These are phyloP conservation scores for Ophion costatus DNA, from an alignment of 2,888 invertebrate species.

Conservation along the genomic window DNA sequence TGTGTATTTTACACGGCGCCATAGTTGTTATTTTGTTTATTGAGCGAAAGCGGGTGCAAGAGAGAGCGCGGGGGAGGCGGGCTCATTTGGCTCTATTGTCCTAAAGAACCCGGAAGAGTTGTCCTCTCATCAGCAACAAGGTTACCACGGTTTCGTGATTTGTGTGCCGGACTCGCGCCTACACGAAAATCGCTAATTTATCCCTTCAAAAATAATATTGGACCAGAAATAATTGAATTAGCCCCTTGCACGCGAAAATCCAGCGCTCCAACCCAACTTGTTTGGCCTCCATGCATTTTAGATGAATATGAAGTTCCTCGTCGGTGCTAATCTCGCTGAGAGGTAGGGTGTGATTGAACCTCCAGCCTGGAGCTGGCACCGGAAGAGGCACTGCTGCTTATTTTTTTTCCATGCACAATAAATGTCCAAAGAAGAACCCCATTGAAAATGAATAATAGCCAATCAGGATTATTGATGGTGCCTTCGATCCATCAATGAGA, in stretches of 20 bases:
- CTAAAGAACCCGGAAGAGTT: conserved; percentile 43
- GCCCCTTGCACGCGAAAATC: neutral
- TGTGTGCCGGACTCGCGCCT: neutral
- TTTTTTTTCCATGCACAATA: no score
- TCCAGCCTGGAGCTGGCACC: no score
- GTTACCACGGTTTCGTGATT: conserved; percentile 21
- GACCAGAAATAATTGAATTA: conserved; percentile 46
- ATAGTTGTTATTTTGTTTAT: conserved; percentile 42
- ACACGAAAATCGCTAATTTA: conserved; percentile 51
- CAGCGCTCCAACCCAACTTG: neutral
- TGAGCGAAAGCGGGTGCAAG: neutral
- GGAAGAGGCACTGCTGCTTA: no score
- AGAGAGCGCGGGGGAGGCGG: conserved; percentile 25
- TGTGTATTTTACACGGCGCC: conserved; percentile 23
- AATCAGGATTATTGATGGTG: no score
- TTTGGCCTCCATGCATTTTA: neutral
- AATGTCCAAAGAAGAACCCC: no score
- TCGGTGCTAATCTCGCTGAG: neutral
- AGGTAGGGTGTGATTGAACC: no score
- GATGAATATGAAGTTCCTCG: no score
- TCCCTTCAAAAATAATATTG: conserved; percentile 57
- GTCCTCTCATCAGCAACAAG: conserved; percentile 54
- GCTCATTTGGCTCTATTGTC: conserved; percentile 65
- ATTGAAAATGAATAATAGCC: no score
- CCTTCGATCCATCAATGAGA: no score